Base-by-base conservation (phyloP, 1,140 invertebrate species). In the Drosophila athabasca region DNA sequence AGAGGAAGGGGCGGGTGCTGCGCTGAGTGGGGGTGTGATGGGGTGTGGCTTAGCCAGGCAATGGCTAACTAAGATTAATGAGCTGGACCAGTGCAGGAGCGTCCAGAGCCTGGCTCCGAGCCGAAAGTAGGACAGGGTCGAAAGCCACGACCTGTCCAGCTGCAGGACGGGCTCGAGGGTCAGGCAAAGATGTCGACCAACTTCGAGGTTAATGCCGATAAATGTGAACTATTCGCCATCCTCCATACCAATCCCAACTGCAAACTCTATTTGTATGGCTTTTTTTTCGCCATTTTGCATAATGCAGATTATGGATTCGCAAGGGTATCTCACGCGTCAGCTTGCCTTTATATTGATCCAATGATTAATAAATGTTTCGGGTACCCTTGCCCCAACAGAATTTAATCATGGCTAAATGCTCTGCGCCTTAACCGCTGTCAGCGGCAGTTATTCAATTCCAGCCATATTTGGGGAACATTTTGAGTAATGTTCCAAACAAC, bases 1-100 rank as follows among this genome's bases (percentile, higher is more conserved):
- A 45, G 29, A n/a, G n/a, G n/a, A n/a, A n/a, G n/a, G n/a, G n/a
- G n/a, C n/a, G n/a, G n/a, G n/a, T n/a, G n/a, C n/a, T n/a, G n/a
- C n/a, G n/a, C n/a, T 49, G 61, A 58, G 45, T 51, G 51, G 64
- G 44, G 61, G 35, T 35, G 9, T 11, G 31, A 0, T 35, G 8
- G n/a, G n/a, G n/a, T 19, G 17, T 11, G 31, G 35, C 35, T 39
- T 52, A 45, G 54, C 31, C 64, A 60, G 61, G 45, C 62, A 60
- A 26, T 66, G 67, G 75, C 72, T 80, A 84, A 84, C 81, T 76
- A 84, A 85, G 80, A 84, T 84, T 84, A 85, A 84, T 83, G 80
- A 83, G 61, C 53, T 50, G 62, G 26, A 26, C 55, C 43, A 15
- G 29, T 49, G 13, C 51, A 17, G 39, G 39, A 5, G 31, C 0